A percentile compares a stretch with the other conserved stretches of the same genome.
phyloP scores from a whole-genome alignment of 2,888 invertebrate species.

The Mesochorus sp. region DNA sequence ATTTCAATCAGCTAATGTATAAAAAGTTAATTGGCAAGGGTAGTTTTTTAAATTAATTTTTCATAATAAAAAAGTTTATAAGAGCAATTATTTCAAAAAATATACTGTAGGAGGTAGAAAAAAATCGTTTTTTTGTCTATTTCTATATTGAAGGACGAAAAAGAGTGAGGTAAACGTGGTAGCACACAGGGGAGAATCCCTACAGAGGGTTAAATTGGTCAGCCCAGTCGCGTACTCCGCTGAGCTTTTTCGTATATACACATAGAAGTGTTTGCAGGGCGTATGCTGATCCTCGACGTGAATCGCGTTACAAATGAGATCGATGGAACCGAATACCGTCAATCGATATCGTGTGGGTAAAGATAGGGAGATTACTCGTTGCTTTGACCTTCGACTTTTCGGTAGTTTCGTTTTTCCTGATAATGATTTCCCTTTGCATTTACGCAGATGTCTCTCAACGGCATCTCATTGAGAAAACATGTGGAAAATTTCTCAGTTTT shows the following conservation, averaged over 20 bases:
- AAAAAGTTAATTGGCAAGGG: too few relatives aligned
- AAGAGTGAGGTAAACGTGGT: slow-evolving; percentile 51
- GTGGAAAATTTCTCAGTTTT: not conserved
- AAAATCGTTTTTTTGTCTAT: too few relatives aligned
- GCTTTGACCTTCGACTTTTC: slow-evolving; percentile 41
- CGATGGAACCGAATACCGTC: slow-evolving; percentile 30
- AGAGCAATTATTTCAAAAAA: too few relatives aligned
- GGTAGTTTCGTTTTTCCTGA: slow-evolving; percentile 20
- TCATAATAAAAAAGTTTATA: too few relatives aligned
- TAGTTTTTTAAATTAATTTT: too few relatives aligned
- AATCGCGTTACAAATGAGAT: slow-evolving; percentile 51
- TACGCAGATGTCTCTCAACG: not conserved
- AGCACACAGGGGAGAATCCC: slow-evolving; percentile 24
- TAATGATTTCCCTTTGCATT: slow-evolving; percentile 41
- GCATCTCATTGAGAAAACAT: not conserved
- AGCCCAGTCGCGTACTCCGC: slow-evolving; percentile 47
- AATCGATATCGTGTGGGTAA: not conserved
- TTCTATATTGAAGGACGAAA: slow-evolving; percentile 10
- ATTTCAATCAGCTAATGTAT: too few relatives aligned
- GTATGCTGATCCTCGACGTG: slow-evolving; percentile 52
- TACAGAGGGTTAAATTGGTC: slow-evolving; percentile 51
- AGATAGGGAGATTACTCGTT: not conserved
- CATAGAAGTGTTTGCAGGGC: slow-evolving; percentile 14
- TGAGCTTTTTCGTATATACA: slow-evolving; percentile 37
- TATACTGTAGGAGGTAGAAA: too few relatives aligned